Base-by-base conservation (phyloP, 2,888 invertebrate species). In the Dermolepida albohirtum region DNA sequence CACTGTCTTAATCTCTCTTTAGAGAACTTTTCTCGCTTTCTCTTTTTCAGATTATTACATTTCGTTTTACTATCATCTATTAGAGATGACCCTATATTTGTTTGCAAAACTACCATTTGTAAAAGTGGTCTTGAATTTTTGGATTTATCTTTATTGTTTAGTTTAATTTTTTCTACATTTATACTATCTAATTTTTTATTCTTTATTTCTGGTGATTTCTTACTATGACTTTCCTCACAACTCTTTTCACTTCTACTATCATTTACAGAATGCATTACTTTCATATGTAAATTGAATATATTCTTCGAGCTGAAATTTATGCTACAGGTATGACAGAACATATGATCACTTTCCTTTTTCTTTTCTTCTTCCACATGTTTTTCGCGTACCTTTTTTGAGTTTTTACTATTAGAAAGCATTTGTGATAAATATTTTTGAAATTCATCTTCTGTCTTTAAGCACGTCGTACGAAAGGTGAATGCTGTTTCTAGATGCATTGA, bases 401-500 rank as follows among this genome's bases (percentile, higher is more conserved):
- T 2, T 7, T 49, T n/a, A 22, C 2, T 49, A 12, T 1, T 49
- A 49, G n/a, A 22, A 6, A n/a, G 7, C 5, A 11, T 12, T 12
- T 55, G 7, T n/a, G 43, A 43, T 6, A 43, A 1, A 22, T 34
- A 10, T 14, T 29, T 47, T 11, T 16, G 29, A 29, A 65, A 54
- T 14, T 54, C 52, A 14, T 43, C 39, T 44, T 65, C 65, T 1
- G 65, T 47, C 41, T 54, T 51, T 8, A 65, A 39, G 16, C 65
- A 65, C 8, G 54, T 65, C 14, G 16, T 65, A 14, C 44, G 51
- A 29, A 65, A 65, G 5, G 16, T 34, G 16, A 43, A 65, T 1
- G 65, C 65, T 1, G 65, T 47, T 29, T 65, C 54, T 7, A 65
- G 34, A 29, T 65, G 65, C 44, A 52, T 52, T 1, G 65, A 54